Conservation (phyloP, 1,140 invertebrate genomes). For the Neodiprion fabricii region DNA sequence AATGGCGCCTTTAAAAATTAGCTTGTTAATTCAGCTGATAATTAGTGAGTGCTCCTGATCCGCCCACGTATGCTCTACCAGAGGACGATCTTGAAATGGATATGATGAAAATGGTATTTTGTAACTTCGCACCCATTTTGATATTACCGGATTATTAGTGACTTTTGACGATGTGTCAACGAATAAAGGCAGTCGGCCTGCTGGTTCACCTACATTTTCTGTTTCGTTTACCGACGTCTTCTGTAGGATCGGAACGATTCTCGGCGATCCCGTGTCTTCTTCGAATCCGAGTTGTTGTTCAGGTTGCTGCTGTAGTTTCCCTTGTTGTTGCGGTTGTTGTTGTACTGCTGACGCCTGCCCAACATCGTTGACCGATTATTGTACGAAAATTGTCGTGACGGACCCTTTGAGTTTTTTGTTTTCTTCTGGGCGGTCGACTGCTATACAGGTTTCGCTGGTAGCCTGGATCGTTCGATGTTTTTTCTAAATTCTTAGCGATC, state of each 20-base stretch:
- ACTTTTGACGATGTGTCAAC: slow-evolving; percentile 17
- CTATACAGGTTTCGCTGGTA: slow-evolving; percentile 8
- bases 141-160: slow-evolving; percentile 18
- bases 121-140: slow-evolving; percentile 20
- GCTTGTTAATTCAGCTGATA: slow-evolving; percentile 13
- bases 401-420: slow-evolving; percentile 20
- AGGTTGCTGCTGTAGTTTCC: background rate
- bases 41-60: slow-evolving; percentile 20
- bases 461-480: slow-evolving; percentile 14
- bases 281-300: background rate
- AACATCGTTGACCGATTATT: slow-evolving; percentile 8
- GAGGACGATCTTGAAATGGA: slow-evolving; percentile 19
- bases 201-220: slow-evolving; percentile 22
- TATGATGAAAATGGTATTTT: slow-evolving; percentile 18
- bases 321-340: background rate
- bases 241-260: slow-evolving; percentile 19
- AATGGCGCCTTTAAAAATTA: slow-evolving; percentile 24
- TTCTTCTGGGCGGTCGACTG: slow-evolving; percentile 10
- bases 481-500: slow-evolving; percentile 18
- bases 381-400: slow-evolving; percentile 15
- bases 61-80: slow-evolving; percentile 17
- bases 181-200: slow-evolving; percentile 18
- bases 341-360: background rate
- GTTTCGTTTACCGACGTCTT: slow-evolving; percentile 17
- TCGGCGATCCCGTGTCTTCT: slow-evolving; percentile 8